Evolutionary conservation across 2,888 invertebrate genomes (phyloP), one percentile per base, ranked within the genome.

Genomic region (Ochropacha duplaris): DNA sequence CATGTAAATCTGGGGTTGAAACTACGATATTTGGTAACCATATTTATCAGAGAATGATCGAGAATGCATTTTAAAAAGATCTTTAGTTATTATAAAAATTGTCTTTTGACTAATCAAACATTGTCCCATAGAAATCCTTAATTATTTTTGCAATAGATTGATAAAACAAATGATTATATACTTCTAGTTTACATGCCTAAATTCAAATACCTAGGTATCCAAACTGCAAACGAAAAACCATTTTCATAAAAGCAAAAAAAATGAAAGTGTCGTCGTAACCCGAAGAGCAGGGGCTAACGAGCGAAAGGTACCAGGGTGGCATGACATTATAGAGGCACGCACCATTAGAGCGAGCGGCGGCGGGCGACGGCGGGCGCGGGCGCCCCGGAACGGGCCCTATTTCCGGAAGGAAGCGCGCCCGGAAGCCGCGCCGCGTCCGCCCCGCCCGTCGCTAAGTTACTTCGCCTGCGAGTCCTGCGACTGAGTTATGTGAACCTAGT

Each of bases 321-420:
- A 90, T 86, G 87, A 87, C 84, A 86, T 86, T 84, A 86, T 77
- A 79, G 83, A 72, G 84, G 85, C 87, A 86, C 85, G 89, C 81
- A 76, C 79, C 84, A 83, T 83, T 84, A 83, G 78, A 75, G 69
- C 59, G 72, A 72, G 72, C 72, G 78, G 63, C 69, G 83, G 69
- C 71, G 57, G 58, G 61, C 61, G 67, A 69, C 67, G 68, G 71
- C 65, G 62, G 67, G 72, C 68, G 72, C 72, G 44, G 19, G 44
- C n/a, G 44, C 44, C 44, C 44, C 16, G 90, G 88, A 90, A 88
- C 86, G 88, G 88, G 88, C 88, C 89, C 91, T 90, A 92, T 92
- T 91, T 92, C 92, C 92, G 90, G 79, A 82, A 85, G 90, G 91
- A 91, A 90, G 86, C 81, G 77, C 78, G 78, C 79, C 85, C 85